These are phyloP conservation scores for Rachycentron canadum DNA, from an alignment of 2,797 vertebrate species.

Conservation along the genomic window DNA sequence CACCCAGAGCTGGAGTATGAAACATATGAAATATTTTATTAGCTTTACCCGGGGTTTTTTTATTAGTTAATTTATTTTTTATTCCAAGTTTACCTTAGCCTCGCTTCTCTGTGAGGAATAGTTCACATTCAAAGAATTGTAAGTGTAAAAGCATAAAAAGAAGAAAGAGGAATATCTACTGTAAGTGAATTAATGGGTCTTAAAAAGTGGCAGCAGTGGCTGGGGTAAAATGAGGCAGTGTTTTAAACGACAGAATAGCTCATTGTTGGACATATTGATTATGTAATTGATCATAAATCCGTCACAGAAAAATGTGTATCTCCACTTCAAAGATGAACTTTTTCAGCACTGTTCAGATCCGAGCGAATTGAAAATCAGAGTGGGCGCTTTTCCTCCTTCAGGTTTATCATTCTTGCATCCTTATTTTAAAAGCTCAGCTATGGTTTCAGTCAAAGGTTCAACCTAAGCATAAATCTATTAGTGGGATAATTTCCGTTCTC, in stretches of 20 bases:
- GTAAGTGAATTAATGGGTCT: neutral
- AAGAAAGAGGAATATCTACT: neutral
- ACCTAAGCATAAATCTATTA: slow-evolving; percentile 61
- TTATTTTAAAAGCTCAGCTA: slow-evolving; percentile 55
- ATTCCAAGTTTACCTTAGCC: neutral
- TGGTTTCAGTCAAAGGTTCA: slow-evolving; percentile 53
- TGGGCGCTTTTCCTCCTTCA: slow-evolving; percentile 8
- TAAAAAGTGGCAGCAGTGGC: neutral
- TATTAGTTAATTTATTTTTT: too few relatives aligned
- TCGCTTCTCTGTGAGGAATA: neutral
- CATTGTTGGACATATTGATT: neutral
- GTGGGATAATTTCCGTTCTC: slow-evolving; percentile 59
- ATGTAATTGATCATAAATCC: neutral
- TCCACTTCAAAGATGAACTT: neutral
- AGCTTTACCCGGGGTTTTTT: neutral
- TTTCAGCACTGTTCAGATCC: slow-evolving; percentile 3
- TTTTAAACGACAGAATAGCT: neutral
- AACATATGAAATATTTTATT: neutral
- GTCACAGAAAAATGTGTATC: neutral
- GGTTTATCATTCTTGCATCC: slow-evolving; percentile 41
- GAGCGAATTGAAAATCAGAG: slow-evolving; percentile 28
- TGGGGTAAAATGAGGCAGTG: neutral
- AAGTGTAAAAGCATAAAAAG: too few relatives aligned
- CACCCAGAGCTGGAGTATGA: neutral
- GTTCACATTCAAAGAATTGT: neutral